These are phyloP conservation scores for Cyprinodon tularosa DNA, from an alignment of 2,113 vertebrate species.

Conservation along the genomic window DNA sequence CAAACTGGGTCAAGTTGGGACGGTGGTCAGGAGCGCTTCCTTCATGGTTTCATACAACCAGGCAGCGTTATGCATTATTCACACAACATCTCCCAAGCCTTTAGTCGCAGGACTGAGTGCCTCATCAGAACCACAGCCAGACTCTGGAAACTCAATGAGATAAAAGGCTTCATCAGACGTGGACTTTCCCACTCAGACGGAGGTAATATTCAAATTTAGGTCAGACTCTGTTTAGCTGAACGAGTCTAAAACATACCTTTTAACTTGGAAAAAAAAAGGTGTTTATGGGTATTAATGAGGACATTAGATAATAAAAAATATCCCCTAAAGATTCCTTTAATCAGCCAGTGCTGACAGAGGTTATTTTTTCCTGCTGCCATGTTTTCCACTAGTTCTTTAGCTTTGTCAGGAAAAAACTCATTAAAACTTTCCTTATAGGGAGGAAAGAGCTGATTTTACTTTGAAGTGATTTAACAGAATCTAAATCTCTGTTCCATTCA, in stretches of 20 bases:
- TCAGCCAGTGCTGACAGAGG: constrained; percentile 9
- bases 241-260: constrained; percentile 7
- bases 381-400: constrained; percentile 1
- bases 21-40: constrained; percentile 4
- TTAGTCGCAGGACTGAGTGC: constrained; percentile 26
- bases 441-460: constrained; percentile 4
- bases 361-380: not conserved
- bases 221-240: constrained; percentile 28
- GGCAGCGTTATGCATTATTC: constrained; percentile 46
- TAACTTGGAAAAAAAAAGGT: not conserved
- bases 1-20: constrained; percentile 54
- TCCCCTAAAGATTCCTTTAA: constrained; percentile 4
- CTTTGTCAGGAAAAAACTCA: not conserved
- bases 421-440: constrained; percentile 4
- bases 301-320: not conserved
- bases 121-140: constrained; percentile 35
- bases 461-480: constrained; percentile 36
- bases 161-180: constrained; percentile 45
- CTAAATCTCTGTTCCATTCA: constrained; percentile 11
- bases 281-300: not conserved
- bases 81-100: constrained; percentile 32
- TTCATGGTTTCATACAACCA: constrained; percentile 20
- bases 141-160: constrained; percentile 45
- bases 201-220: constrained; percentile 35
- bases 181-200: constrained; percentile 36